A percentile compares a stretch with the other conserved stretches of the same genome.
These are phyloP conservation scores for Eumerus sabulonum DNA, from an alignment of 2,888 invertebrate genomes.

Conservation along the genomic window DNA sequence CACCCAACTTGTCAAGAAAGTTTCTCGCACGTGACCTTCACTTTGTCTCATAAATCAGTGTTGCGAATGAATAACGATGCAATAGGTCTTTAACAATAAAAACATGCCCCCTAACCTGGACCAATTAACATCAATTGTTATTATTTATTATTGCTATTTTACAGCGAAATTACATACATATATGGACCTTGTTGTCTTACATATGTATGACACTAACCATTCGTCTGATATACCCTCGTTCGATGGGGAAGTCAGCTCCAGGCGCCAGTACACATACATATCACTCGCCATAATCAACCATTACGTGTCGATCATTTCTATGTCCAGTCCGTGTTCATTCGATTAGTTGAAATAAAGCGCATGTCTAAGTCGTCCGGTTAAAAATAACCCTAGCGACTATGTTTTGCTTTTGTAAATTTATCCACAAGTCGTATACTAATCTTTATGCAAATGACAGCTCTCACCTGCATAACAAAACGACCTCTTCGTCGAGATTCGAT, in stretches of 20 bases:
- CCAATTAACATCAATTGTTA: too few species aligned
- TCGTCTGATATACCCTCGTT: background rate
- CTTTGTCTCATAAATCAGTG: too few species aligned
- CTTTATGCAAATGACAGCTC: conserved; percentile 53
- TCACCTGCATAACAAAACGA: conserved; percentile 60
- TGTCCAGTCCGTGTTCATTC: conserved; percentile 40
- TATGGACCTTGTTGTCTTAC: too few species aligned
- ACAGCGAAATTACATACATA: too few species aligned
- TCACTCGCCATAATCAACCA: conserved; percentile 34
- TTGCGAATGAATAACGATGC: too few species aligned
- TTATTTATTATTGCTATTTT: too few species aligned
- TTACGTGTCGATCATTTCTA: conserved; percentile 38
- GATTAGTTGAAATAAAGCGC: conserved; percentile 62
- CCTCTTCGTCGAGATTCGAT: conserved; percentile 10
- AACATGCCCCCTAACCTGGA: too few species aligned
- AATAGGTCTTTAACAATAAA: too few species aligned
- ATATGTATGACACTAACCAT: too few species aligned
- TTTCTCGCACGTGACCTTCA: too few species aligned
- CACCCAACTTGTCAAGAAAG: too few species aligned
- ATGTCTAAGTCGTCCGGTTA: conserved; percentile 43
- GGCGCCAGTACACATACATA: conserved; percentile 39
- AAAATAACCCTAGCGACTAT: conserved; percentile 49
- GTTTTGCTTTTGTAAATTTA: conserved; percentile 32
- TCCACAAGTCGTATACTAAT: conserved; percentile 44
- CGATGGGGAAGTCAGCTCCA: conserved; percentile 46